A percentile compares a stretch with the other conserved stretches of the same genome.
Conservation (phyloP, 1,140 invertebrate species). For the Musca vetustissima region DNA sequence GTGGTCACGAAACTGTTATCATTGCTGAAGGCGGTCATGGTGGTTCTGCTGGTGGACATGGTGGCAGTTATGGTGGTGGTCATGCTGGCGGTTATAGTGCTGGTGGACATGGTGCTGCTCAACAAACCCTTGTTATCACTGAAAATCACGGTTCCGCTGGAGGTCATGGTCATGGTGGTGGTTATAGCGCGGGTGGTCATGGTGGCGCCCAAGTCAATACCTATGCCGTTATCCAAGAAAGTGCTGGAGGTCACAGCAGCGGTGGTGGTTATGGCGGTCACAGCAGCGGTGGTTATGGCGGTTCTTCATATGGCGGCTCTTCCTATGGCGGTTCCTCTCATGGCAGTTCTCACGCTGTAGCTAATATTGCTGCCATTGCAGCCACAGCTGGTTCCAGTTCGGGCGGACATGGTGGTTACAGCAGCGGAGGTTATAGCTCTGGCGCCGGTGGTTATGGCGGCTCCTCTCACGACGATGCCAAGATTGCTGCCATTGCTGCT, state of each 20-base stretch:
- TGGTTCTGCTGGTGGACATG: conserved; percentile 30
- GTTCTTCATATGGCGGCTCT: conserved; percentile 29
- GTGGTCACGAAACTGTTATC: conserved; percentile 9
- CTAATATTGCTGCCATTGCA: conserved; percentile 29
- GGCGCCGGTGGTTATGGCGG: conserved; percentile 26
- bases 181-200: conserved; percentile 12
- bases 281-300: conserved; percentile 22
- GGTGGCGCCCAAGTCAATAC: conserved; percentile 35
- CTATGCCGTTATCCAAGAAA: conserved; percentile 38
- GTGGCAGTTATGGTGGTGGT: conserved; percentile 29
- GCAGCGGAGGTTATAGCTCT: conserved; percentile 18
- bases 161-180: conserved; percentile 26
- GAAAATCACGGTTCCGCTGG: conserved; percentile 15
- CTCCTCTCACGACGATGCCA: conserved; percentile 18
- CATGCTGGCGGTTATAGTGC: conserved; percentile 24
- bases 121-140: conserved; percentile 24
- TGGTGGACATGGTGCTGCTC: conserved; percentile 29
- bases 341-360: conserved; percentile 20
- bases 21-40: conserved; percentile 19
- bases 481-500: too few species aligned
- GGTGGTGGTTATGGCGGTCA: conserved; percentile 25
- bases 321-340: conserved; percentile 17
- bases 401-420: conserved; percentile 2
- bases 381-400: conserved; percentile 25
- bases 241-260: conserved; percentile 23